These are phyloP conservation scores for Battus philenor DNA, from an alignment of 1,140 invertebrate species.

Conservation along the genomic window DNA sequence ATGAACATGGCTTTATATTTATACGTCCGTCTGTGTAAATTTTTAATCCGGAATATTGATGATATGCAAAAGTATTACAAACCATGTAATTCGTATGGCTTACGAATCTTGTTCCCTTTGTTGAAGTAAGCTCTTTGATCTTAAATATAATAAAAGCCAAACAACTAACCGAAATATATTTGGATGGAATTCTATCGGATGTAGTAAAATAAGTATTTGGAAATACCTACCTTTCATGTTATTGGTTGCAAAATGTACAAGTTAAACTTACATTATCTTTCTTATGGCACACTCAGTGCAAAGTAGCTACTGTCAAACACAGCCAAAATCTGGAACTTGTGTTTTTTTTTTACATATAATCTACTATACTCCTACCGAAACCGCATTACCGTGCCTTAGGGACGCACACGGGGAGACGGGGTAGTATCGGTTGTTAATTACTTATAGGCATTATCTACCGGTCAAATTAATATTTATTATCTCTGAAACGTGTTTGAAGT, in stretches of 20 bases:
- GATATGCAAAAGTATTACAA: constrained; percentile 6
- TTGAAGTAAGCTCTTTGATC: constrained; percentile 5
- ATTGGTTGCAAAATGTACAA: background rate
- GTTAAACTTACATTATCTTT: too few relatives aligned
- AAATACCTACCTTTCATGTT: background rate
- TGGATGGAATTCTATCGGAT: constrained; percentile 2
- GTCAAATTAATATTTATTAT: too few relatives aligned
- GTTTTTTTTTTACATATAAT: too few relatives aligned
- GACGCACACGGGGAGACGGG: too few relatives aligned
- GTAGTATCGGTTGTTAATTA: too few relatives aligned
- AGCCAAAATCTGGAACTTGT: too few relatives aligned
- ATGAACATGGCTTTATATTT: constrained; percentile 30
- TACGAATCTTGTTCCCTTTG: constrained; percentile 4
- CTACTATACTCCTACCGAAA: too few relatives aligned
- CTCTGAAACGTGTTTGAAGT: too few relatives aligned
- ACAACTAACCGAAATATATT: background rate
- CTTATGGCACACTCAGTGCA: too few relatives aligned
- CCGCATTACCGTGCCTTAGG: too few relatives aligned
- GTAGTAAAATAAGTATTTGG: constrained; percentile 6
- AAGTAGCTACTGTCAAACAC: too few relatives aligned
- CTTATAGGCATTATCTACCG: too few relatives aligned
- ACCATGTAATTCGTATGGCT: constrained; percentile 1
- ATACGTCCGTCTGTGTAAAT: constrained; percentile 4
- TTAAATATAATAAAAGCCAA: constrained; percentile 9
- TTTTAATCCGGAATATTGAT: constrained; percentile 15